Evolutionary conservation across 2,113 vertebrate genomes (phyloP).

Genomic region (Urocitellus parryii): DNA sequence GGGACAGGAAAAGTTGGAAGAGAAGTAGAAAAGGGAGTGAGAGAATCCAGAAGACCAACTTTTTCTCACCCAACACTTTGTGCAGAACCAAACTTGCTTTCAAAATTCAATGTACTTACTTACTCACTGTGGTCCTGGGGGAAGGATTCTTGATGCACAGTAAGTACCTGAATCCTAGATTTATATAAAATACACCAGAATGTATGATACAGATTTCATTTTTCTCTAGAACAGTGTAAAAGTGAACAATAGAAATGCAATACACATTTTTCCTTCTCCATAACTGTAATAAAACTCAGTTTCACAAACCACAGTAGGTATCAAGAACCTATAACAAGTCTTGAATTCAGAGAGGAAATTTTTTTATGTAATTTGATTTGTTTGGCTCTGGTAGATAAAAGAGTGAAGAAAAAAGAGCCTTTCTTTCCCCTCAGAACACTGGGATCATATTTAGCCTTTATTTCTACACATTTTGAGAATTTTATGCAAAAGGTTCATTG

Average conservation of each 20-base stretch:
- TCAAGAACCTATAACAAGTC: constrained; percentile 1
- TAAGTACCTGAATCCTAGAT: neutral
- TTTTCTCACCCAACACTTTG: neutral
- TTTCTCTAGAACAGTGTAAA: constrained; percentile 16
- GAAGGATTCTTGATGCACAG: neutral
- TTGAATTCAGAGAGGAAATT: neutral
- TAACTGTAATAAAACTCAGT: neutral
- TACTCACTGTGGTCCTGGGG: neutral
- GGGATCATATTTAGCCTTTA: constrained; percentile 56
- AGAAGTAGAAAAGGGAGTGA: neutral
- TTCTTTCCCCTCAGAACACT: neutral
- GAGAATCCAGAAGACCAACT: neutral
- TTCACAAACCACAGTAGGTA: neutral
- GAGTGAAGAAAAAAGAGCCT: neutral
- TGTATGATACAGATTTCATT: neutral
- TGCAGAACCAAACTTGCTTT: neutral
- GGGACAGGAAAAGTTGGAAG: rapidly evolving
- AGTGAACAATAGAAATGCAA: neutral
- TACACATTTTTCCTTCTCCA: neutral
- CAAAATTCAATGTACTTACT: neutral
- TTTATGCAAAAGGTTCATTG: constrained; percentile 50
- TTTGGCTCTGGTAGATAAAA: constrained; percentile 50
- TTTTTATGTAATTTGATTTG: constrained; percentile 53
- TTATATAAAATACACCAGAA: neutral
- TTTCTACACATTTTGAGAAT: neutral